Base-by-base conservation (phyloP, 2,797 vertebrate species). In the Streptopelia turtur region DNA sequence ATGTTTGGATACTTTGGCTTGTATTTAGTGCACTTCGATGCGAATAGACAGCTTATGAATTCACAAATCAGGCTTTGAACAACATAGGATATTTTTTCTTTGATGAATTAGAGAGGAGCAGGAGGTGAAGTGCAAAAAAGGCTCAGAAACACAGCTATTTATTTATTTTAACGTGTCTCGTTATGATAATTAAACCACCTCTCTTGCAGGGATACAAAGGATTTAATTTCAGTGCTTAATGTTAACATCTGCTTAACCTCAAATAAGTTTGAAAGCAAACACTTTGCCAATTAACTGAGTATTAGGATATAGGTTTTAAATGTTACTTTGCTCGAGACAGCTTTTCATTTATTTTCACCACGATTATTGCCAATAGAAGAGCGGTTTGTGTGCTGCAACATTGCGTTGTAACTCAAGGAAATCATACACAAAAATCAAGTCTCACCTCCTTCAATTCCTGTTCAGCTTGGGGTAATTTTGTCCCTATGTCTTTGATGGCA, bases 361-460 rank as follows among this genome's bases (percentile, higher is more conserved):
- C 0, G 0, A 53, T 35, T 28, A 17, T 0, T 69, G 37, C 53
- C 57, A 69, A 23, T 82, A 63, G 24, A 20, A 39, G 5, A 49
- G 70, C 14, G 50, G 7, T 55, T 14, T 55, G 33, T 23, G 45
- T 20, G 28, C 25, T 43, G 61, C 39, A 70, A n/a, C 47, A 5
- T 10, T 20, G 43, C 30, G 31, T 10, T 47, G 25, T 45, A 55
- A 66, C 72, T 66, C 28, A 6, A 4, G 39, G 33, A 41, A 33
- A 33, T 22, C 1, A 17, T 3, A 5, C 0, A 25, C 5, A 1
- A 2, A 57, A 75, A 11, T 4, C 17, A 37, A 35, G 39, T 13
- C 83, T 84, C 78, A 99, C 99, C 99, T 99, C 98, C 79, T 98
- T 98, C 65, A 99, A 97, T 65, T 99, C 98, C 82, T 97, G 82